Evolutionary conservation across 2,113 vertebrate genomes (phyloP), one percentile per base, ranked within the genome.

Genomic region (Mohoua ochrocephala): DNA sequence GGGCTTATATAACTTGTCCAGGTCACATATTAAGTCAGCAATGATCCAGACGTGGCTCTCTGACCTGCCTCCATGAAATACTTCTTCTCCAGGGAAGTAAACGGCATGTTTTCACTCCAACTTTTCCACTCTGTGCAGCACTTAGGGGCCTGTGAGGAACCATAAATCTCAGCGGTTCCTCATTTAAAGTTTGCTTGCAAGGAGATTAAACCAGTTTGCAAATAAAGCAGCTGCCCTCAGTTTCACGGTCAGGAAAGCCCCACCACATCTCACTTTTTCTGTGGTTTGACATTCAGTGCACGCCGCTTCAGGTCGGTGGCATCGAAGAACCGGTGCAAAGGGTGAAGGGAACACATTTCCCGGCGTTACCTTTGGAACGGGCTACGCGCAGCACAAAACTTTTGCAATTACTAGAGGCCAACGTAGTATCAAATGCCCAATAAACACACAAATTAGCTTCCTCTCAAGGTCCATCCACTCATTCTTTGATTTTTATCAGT

Each of bases 401-500:
- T 87, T 57, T 33, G 79, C 50, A 78, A 83, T 59, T 75, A 57
- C 18, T 68, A 65, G 49, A 69, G 41, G 22, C 35, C 71, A 91
- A 11, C 0, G 0, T 31, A 65, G 42, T 61, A 86, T 64, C 6
- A 37, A 91, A 86, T 31, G 44, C 35, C 59, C 63, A 63, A 60
- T 67, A 87, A 92, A 64, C 39, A 81, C 60, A 83, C 37, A 69
- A 83, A 94, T 92, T 57, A 59, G 4, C 39, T 83, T 75, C n/a
- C 53, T 84, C 57, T 88, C 68, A 75, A 90, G 78, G 74, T 91
- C 47, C 63, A 59, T 60, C 89, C 54, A 33, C n/a, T 52, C 31
- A 54, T 50, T 64, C 68, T 54, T 84, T 91, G 74, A 54, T 82
- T 96, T 95, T 88, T 83, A 93, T 89, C 88, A 91, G 63, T 91